Conservation (phyloP, 2,113 vertebrate genomes). For the Phyllostomus discolor region DNA sequence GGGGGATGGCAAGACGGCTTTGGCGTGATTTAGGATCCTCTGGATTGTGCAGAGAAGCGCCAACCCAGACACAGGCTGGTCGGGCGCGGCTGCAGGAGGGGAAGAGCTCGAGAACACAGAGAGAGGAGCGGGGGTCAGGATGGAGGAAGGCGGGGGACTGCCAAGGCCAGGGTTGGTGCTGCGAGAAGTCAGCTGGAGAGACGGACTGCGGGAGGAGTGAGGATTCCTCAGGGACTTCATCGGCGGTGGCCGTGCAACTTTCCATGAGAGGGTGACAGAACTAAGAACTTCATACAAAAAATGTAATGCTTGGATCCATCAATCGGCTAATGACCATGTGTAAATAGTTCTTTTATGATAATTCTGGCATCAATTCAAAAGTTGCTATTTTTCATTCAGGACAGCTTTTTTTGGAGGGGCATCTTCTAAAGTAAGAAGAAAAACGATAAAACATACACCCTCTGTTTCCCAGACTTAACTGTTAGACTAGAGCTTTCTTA, state of each 20-base stretch:
- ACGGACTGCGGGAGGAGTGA: neutral
- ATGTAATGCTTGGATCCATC: neutral
- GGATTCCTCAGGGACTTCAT: neutral
- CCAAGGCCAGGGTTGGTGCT: neutral
- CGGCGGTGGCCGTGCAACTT: neutral
- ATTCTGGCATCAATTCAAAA: neutral
- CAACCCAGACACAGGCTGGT: neutral
- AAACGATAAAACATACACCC: neutral
- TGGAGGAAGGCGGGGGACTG: neutral
- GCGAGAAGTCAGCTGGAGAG: neutral
- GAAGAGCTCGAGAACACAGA: neutral
- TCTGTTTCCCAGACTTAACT: neutral
- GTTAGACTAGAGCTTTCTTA: neutral
- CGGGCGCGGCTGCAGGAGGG: neutral
- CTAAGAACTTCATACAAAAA: neutral
- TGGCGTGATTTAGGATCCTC: neutral
- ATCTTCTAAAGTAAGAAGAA: neutral
- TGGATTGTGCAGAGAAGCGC: neutral
- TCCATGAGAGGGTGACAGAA: neutral
- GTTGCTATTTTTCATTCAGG: neutral
- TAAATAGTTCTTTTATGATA: neutral
- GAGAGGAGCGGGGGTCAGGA: neutral
- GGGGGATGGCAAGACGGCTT: neutral
- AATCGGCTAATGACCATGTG: neutral
- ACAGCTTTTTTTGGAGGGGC: neutral